Percentiles rank a stretch among this genome's conserved stretches.
phyloP scores from a whole-genome alignment of 2,888 invertebrate species.

The Autographa gamma region DNA sequence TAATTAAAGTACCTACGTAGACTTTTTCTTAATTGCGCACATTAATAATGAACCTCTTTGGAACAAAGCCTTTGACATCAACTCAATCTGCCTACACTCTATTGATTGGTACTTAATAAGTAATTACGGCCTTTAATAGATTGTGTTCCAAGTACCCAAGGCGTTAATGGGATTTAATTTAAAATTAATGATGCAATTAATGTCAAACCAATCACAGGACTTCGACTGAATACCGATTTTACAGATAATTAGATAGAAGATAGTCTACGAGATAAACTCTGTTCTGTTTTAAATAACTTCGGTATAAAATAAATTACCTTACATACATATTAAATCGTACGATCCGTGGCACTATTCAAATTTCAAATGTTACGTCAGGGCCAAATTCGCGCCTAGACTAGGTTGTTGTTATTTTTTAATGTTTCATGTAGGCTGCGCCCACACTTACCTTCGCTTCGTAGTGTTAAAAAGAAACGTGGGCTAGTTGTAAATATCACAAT shows the following conservation, averaged over 20 bases:
- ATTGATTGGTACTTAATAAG: constrained; percentile 24
- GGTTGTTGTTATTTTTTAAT: constrained; percentile 73
- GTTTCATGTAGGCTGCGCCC: constrained; percentile 80
- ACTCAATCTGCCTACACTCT: constrained; percentile 27
- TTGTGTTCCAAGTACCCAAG: neutral
- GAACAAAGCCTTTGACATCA: constrained; percentile 53
- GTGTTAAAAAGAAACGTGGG: constrained; percentile 80
- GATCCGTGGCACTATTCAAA: constrained; percentile 52
- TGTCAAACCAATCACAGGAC: neutral
- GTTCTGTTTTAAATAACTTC: too few species aligned
- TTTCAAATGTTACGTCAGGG: constrained; percentile 72
- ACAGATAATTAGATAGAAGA: too few species aligned
- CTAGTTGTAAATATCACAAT: constrained; percentile 71
- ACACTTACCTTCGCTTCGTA: constrained; percentile 67
- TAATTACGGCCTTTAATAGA: constrained; percentile 21
- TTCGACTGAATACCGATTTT: neutral
- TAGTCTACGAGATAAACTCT: too few species aligned
- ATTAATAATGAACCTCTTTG: constrained; percentile 22
- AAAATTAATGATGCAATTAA: neutral
- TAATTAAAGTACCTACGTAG: constrained; percentile 28
- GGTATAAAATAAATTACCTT: constrained; percentile 3
- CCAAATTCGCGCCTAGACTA: constrained; percentile 70
- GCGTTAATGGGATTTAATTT: neutral
- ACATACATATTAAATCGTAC: constrained; percentile 20
- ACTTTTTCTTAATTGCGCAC: constrained; percentile 42